Base-by-base conservation (phyloP, 2,888 invertebrate genomes). In the Ophion ventricosus region DNA sequence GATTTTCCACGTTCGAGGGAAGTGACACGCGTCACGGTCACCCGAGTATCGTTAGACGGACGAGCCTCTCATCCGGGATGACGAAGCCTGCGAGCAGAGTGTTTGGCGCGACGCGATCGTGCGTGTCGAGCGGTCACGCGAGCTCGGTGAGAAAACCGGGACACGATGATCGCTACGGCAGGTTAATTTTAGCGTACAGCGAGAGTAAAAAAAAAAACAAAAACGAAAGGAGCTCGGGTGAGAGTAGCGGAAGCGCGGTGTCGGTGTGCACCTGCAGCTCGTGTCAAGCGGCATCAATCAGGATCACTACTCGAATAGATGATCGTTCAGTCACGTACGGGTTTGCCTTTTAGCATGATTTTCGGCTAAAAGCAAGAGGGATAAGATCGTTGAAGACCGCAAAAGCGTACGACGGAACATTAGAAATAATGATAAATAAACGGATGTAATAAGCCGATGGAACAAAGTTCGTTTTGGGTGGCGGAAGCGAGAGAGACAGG, bases 71-170 rank as follows among this genome's bases (percentile, higher is more conserved):
- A 49, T 49, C 49, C 40, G 61, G 35, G 26, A 26, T 63, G 49
- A 1, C 3, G 2, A 25, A 40, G 35, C 20, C 29, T 14, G 40
- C 73, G 43, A 63, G n/a, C 23, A 11, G 26, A n/a, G 25, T 26
- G 43, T 49, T 63, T 29, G 17, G 14, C 49, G n/a, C 10, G n/a
- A n/a, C n/a, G 73, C 59, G 17, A 49, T 74, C 61, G 57, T 73
- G 72, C 49, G 49, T 61, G 25, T n/a, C 40, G n/a, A 20, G 25
- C 61, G 17, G 40, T 73, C 73, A 73, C 59, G 70, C 73, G 59
- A 73, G 35, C 35, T 3, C 23, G 17, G n/a, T 49, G 49, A 49
- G 14, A 25, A 73, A 23, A 73, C 17, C 40, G 26, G 29, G 56
- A 54, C 26, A 49, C 49, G 67, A 25, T 10, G 25, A 49, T 67